A percentile compares a stretch with the other conserved stretches of the same genome.
phyloP scores from a whole-genome alignment of 2,888 invertebrate species.

The Oscheius onirici region DNA sequence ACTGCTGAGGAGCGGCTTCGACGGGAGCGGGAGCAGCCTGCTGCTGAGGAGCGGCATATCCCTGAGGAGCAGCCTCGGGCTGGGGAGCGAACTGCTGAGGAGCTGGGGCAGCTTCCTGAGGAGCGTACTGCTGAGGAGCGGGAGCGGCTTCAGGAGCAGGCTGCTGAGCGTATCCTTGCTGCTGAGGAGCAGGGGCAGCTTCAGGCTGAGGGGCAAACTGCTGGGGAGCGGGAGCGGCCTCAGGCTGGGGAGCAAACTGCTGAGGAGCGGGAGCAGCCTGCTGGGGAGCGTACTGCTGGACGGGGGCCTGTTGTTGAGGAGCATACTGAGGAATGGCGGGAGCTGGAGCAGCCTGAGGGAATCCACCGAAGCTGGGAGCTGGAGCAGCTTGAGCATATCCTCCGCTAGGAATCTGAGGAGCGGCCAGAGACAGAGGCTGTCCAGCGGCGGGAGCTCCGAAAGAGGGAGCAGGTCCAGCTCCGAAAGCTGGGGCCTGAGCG shows the following conservation, averaged over 20 bases:
- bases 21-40: not conserved
- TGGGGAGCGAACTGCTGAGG: slow-evolving; percentile 2
- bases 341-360: not conserved
- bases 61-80: not conserved
- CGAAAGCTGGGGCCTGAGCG: not conserved
- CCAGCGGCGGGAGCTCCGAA: slow-evolving; percentile 16
- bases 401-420: slow-evolving; percentile 8
- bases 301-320: slow-evolving; percentile 4
- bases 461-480: slow-evolving; percentile 15
- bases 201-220: too few species aligned
- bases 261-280: not conserved
- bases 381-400: slow-evolving; percentile 4
- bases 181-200: not conserved
- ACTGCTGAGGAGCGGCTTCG: slow-evolving; percentile 21
- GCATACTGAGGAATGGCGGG: not conserved
- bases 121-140: not conserved
- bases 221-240: not conserved
- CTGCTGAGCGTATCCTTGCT: not conserved
- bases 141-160: not conserved
- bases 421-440: not conserved
- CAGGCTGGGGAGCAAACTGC: not conserved
- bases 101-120: not conserved
- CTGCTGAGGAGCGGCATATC: not conserved
- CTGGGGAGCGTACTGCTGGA: not conserved
- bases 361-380: not conserved